Conservation (phyloP, 2,888 invertebrate genomes). For the Drosophila phalerata region DNA sequence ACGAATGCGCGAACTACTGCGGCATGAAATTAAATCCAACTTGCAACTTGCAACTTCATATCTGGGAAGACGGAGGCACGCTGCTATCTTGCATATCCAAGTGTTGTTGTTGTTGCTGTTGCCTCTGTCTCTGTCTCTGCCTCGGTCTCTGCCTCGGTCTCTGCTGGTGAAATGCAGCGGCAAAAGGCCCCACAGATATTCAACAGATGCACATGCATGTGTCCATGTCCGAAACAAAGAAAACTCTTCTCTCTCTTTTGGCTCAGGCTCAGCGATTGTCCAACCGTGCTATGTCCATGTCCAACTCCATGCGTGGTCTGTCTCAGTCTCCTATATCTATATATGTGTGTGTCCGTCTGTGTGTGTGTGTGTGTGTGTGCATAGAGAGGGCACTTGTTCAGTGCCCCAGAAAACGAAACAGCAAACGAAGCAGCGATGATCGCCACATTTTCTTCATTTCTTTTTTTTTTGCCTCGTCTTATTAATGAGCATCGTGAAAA, state of each 20-base stretch:
- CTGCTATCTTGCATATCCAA: constrained; percentile 79
- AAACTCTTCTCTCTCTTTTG: constrained; percentile 65
- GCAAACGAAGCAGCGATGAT: constrained; percentile 67
- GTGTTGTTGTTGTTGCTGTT: constrained; percentile 35
- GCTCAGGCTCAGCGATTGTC: constrained; percentile 65
- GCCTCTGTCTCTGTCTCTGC: not conserved
- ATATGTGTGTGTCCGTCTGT: constrained; percentile 9
- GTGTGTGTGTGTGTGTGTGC: constrained; percentile 40
- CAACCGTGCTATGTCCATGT: constrained; percentile 74
- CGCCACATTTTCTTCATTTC: constrained; percentile 77
- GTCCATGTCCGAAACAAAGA: constrained; percentile 77
- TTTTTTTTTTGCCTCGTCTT: constrained; percentile 47
- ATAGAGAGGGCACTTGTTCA: constrained; percentile 82
- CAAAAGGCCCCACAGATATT: constrained; percentile 58
- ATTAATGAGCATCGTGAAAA: constrained; percentile 84
- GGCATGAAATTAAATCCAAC: constrained; percentile 84
- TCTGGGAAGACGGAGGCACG: constrained; percentile 19
- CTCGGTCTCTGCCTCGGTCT: not conserved
- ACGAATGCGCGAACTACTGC: constrained; percentile 81
- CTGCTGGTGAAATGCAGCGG: constrained; percentile 64
- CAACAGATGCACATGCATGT: constrained; percentile 74
- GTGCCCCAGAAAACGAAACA: constrained; percentile 63
- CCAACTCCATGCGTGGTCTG: constrained; percentile 34
- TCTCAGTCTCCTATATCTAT: constrained; percentile 4
- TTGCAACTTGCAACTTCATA: constrained; percentile 49